Conservation (phyloP, 2,888 invertebrate genomes). For the Platycheirus albimanus region DNA sequence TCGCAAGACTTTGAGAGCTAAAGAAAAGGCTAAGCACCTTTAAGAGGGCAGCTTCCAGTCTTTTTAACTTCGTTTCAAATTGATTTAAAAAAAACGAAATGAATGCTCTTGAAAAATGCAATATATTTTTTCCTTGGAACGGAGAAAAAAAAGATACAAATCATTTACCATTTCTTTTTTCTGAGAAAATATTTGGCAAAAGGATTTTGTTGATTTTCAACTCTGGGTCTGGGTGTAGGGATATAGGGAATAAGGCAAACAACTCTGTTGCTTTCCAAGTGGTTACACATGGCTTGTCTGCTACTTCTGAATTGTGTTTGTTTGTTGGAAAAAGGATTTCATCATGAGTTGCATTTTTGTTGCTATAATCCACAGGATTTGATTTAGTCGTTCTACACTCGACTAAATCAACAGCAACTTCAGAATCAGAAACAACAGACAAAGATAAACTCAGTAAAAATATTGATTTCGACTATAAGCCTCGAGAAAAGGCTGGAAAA, state of each 20-base stretch:
- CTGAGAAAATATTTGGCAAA: too few relatives aligned
- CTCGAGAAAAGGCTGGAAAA: background rate
- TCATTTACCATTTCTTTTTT: too few relatives aligned
- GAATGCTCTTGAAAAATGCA: slow-evolving; percentile 1
- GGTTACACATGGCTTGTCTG: slow-evolving; percentile 41
- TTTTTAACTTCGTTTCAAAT: slow-evolving; percentile 11
- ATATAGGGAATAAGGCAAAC: slow-evolving; percentile 11
- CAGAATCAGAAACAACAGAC: background rate
- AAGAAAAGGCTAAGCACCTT: slow-evolving; percentile 5
- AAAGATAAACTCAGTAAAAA: background rate
- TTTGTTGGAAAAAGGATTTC: slow-evolving; percentile 7
- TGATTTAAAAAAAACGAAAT: background rate
- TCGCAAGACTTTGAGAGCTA: too few relatives aligned
- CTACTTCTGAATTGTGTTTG: slow-evolving; percentile 36
- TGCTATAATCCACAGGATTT: background rate
- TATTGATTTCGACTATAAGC: slow-evolving; percentile 3
- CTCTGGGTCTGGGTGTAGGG: background rate
- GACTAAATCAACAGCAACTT: slow-evolving; percentile 11
- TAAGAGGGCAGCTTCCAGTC: slow-evolving; percentile 19
- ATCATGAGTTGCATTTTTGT: slow-evolving; percentile 15
- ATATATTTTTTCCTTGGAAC: background rate
- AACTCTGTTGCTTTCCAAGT: slow-evolving; percentile 57
- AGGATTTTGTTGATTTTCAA: slow-evolving; percentile 29
- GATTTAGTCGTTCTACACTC: slow-evolving; percentile 12
- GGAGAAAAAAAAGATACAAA: slow-evolving; percentile 3